Conservation (phyloP, 2,888 invertebrate species). For the Chrysopilus asiliformis region DNA sequence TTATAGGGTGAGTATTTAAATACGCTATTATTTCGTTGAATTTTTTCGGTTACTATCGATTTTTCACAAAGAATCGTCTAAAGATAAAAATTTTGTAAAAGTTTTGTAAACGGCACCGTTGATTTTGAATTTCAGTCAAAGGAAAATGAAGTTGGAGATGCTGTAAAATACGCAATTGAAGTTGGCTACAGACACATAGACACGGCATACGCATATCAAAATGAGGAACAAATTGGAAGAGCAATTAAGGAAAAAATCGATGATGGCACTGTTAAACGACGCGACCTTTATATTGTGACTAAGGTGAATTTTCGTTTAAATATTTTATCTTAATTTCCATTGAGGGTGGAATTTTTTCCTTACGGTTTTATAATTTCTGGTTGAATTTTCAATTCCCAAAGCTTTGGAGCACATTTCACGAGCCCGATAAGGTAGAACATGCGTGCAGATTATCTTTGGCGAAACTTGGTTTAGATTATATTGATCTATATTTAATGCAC, state of each 20-base stretch:
- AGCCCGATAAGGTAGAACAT: slow-evolving; percentile 45
- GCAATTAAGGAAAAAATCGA: slow-evolving; percentile 47
- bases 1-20: slow-evolving; percentile 13
- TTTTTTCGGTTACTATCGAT: too few relatives aligned
- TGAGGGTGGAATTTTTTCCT: background rate
- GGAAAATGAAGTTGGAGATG: slow-evolving; percentile 47
- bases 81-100: too few relatives aligned
- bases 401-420: slow-evolving; percentile 38
- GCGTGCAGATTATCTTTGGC: slow-evolving; percentile 48
- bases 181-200: slow-evolving; percentile 61
- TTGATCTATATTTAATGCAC: slow-evolving; percentile 72
- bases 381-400: too few relatives aligned
- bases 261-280: slow-evolving; percentile 50
- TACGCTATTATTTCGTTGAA: background rate
- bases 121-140: slow-evolving; percentile 40
- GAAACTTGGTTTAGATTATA: slow-evolving; percentile 53
- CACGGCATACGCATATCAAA: slow-evolving; percentile 48
- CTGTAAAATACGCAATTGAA: slow-evolving; percentile 57
- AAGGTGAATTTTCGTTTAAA: slow-evolving; percentile 19
- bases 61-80: too few relatives aligned
- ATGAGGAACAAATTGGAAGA: slow-evolving; percentile 54
- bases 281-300: slow-evolving; percentile 53
- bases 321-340: background rate
- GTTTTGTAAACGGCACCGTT: too few relatives aligned
- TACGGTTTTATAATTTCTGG: too few relatives aligned